Conservation (phyloP, 2,797 vertebrate genomes). For the Sebastes minor region DNA sequence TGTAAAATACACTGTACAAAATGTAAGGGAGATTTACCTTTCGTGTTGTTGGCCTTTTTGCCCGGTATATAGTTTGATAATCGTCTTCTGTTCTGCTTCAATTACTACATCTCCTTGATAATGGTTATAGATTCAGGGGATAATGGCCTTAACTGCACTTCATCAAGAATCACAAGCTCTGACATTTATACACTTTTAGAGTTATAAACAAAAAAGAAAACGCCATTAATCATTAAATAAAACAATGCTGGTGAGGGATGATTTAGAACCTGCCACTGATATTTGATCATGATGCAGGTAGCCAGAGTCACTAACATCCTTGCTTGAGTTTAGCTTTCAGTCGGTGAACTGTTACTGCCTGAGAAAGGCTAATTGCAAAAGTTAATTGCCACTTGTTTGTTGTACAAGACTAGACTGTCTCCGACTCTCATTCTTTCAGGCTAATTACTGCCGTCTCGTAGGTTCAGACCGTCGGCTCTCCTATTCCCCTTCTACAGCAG, state of each 20-base stretch:
- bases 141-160: not conserved
- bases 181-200: not conserved
- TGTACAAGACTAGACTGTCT: constrained; percentile 8
- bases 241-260: not conserved
- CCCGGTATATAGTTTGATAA: not conserved
- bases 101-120: not conserved
- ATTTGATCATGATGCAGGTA: not conserved
- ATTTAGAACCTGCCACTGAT: not conserved
- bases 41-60: not conserved
- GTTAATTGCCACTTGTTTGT: constrained; percentile 41
- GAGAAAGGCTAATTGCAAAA: constrained; percentile 13
- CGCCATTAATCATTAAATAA: not conserved
- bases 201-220: not conserved
- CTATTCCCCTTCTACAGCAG: constrained; percentile 43
- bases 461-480: constrained; percentile 37
- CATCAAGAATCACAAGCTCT: not conserved
- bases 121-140: not conserved
- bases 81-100: not conserved
- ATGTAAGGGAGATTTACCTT: not conserved
- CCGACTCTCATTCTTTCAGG: constrained; percentile 33
- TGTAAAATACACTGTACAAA: not conserved
- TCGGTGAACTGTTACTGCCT: not conserved
- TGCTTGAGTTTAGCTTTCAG: not conserved
- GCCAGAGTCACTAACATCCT: not conserved
- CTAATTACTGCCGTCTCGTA: constrained; percentile 44